These are phyloP conservation scores for Illadopsis cleaveri DNA, from an alignment of 2,113 vertebrate species.

Conservation along the genomic window DNA sequence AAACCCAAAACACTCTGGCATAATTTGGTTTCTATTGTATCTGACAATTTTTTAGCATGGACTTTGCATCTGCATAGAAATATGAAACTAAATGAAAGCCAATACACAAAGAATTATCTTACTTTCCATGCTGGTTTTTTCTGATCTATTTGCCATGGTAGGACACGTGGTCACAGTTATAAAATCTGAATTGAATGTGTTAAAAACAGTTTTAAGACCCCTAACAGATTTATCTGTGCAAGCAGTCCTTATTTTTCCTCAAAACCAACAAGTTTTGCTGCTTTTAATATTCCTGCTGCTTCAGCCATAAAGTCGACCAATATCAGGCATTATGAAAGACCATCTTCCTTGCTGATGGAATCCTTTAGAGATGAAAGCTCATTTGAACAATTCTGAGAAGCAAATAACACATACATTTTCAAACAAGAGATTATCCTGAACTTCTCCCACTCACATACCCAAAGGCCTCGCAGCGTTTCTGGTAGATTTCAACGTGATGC, in stretches of 20 bases:
- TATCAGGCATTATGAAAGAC: background rate
- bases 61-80: background rate
- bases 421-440: background rate
- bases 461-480: slow-evolving; percentile 93
- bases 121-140: background rate
- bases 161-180: background rate
- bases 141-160: background rate
- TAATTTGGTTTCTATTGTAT: background rate
- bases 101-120: background rate
- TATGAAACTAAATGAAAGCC: background rate
- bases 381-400: background rate
- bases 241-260: background rate
- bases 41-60: background rate
- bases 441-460: slow-evolving; percentile 75
- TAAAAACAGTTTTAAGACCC: background rate
- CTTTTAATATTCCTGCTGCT: background rate
- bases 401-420: background rate
- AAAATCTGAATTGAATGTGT: background rate
- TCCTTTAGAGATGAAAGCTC: background rate
- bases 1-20: background rate
- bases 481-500: slow-evolving; percentile 92
- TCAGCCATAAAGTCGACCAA: accelerated
- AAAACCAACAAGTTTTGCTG: background rate
- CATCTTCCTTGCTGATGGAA: background rate
- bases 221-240: background rate